A percentile compares a stretch with the other conserved stretches of the same genome.
These are phyloP conservation scores for Megaceryle alcyon DNA, from an alignment of 2,797 vertebrate genomes.

Conservation along the genomic window DNA sequence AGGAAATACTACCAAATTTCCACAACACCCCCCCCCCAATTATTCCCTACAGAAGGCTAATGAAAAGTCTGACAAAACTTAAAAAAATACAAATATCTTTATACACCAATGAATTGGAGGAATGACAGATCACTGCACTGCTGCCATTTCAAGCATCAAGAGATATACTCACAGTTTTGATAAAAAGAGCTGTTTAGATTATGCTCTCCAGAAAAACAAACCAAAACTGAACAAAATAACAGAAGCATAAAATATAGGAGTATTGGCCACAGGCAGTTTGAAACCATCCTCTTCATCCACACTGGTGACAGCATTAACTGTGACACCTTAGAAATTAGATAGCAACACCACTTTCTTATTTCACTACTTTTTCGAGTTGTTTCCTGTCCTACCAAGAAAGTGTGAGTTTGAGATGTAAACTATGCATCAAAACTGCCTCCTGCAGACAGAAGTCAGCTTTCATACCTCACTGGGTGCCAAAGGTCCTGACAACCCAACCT, in stretches of 20 bases:
- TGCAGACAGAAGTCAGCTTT: neutral
- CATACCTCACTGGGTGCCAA: neutral
- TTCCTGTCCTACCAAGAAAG: neutral
- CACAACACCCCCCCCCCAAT: neutral
- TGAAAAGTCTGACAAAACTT: neutral
- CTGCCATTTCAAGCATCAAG: neutral
- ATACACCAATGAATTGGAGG: neutral
- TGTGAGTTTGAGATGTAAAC: neutral
- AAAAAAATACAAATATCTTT: neutral
- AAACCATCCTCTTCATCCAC: neutral
- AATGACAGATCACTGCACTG: neutral
- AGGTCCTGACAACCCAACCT: neutral
- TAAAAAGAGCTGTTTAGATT: neutral
- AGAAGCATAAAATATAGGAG: neutral
- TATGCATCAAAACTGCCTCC: neutral
- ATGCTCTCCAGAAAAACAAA: neutral
- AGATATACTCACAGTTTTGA: neutral
- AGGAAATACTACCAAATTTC: neutral
- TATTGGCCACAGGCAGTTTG: neutral
- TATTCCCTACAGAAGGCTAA: neutral
- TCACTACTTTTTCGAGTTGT: neutral
- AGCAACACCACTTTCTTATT: rapidly evolving
- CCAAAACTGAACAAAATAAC: neutral
- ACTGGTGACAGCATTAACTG: neutral
- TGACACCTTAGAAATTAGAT: neutral